Conservation (phyloP, 1,140 invertebrate species). For the Anastrepha obliqua region DNA sequence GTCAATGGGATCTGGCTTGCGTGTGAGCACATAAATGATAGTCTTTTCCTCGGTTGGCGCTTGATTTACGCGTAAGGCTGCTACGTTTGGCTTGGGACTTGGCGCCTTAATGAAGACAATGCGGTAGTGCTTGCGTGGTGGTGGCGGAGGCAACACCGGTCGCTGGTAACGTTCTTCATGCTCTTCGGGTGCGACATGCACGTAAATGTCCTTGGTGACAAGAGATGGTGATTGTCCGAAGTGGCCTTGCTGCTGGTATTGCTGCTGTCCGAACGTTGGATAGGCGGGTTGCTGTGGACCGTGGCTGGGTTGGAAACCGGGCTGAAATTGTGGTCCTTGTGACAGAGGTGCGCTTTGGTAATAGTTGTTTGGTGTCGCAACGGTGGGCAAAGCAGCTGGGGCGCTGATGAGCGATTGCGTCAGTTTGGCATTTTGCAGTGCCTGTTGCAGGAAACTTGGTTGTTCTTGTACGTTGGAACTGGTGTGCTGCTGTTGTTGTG, state of each 20-base stretch:
- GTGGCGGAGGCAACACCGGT: constrained; percentile 62
- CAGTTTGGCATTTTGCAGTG: constrained; percentile 61
- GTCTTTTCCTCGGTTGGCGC: constrained; percentile 87
- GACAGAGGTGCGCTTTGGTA: background rate
- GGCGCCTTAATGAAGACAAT: constrained; percentile 92
- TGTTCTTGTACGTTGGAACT: constrained; percentile 55
- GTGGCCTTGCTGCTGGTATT: constrained; percentile 55
- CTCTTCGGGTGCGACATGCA: constrained; percentile 70
- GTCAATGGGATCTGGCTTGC: constrained; percentile 83
- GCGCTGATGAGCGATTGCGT: constrained; percentile 59
- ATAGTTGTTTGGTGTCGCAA: constrained; percentile 58
- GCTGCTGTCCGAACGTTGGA: constrained; percentile 53
- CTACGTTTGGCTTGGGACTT: constrained; percentile 80
- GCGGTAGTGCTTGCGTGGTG: constrained; percentile 87
- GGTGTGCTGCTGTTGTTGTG: constrained; percentile 7
- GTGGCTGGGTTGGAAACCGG: constrained; percentile 22
- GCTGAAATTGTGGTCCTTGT: background rate
- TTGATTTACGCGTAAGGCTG: constrained; percentile 77
- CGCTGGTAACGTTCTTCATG: constrained; percentile 62
- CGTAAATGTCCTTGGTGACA: constrained; percentile 72
- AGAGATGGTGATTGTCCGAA: constrained; percentile 42
- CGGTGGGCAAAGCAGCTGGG: constrained; percentile 53
- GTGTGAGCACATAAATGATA: constrained; percentile 88
- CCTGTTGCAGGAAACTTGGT: constrained; percentile 64
- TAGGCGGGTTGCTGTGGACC: constrained; percentile 54